Percentiles rank a stretch among this genome's conserved stretches.
These are phyloP conservation scores for Arion vulgaris DNA, from an alignment of 1,140 invertebrate species.

Conservation along the genomic window DNA sequence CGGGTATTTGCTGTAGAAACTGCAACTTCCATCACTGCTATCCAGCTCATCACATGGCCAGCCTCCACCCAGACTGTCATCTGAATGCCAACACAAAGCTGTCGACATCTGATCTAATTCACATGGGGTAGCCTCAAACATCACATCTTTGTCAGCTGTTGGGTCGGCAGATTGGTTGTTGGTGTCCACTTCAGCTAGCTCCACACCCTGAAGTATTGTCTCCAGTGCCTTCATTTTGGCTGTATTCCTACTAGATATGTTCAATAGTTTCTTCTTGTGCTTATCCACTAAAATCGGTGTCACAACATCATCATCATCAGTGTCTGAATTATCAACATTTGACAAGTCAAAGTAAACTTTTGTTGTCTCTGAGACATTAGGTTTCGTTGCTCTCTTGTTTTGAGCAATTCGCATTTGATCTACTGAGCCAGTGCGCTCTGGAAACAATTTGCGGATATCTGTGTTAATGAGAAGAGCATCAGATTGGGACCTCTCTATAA, in stretches of 20 bases:
- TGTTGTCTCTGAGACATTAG: slow-evolving; percentile 53
- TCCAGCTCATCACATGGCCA: slow-evolving; percentile 35
- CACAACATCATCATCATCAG: slow-evolving; percentile 36
- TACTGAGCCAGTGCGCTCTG: slow-evolving; percentile 40
- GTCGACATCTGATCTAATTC: slow-evolving; percentile 30
- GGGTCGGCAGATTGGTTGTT: slow-evolving; percentile 28
- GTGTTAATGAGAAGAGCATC: slow-evolving; percentile 44
- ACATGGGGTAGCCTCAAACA: slow-evolving; percentile 28
- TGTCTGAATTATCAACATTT: slow-evolving; percentile 44
- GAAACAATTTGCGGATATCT: slow-evolving; percentile 8
- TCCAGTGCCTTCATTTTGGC: slow-evolving; percentile 44
- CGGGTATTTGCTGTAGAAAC: slow-evolving; percentile 56
- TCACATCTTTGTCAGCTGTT: slow-evolving; percentile 37
- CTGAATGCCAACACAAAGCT: slow-evolving; percentile 30
- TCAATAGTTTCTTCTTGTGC: slow-evolving; percentile 32
- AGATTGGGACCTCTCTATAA: slow-evolving; percentile 54
- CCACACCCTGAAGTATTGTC: slow-evolving; percentile 55
- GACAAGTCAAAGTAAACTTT: slow-evolving; percentile 59
- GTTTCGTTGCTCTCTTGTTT: slow-evolving; percentile 21
- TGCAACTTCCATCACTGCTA: slow-evolving; percentile 23
- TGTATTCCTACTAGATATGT: slow-evolving; percentile 28
- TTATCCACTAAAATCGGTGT: slow-evolving; percentile 10
- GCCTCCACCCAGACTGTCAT: slow-evolving; percentile 32
- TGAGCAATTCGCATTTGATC: slow-evolving; percentile 32
- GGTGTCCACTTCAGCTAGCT: slow-evolving; percentile 26